Percentiles rank a stretch among this genome's conserved stretches.
phyloP scores from a whole-genome alignment of 2,888 invertebrate species.

The Plemyria rubiginata region DNA sequence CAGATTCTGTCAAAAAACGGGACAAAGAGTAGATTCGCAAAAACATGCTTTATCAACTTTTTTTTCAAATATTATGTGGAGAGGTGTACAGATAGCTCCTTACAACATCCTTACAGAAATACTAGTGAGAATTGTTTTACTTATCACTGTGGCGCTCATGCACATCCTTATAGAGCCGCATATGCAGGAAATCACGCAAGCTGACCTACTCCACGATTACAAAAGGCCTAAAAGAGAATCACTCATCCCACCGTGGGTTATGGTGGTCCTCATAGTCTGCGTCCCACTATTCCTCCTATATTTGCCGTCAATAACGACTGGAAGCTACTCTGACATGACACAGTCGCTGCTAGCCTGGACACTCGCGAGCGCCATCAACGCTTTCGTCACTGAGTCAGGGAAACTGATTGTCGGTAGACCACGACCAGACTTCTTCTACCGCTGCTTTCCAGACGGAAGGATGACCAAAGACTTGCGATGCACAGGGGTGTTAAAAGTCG shows the following conservation, averaged over 20 bases:
- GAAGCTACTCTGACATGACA: conserved; percentile 48
- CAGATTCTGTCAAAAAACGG: neutral
- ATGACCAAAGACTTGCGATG: conserved; percentile 80
- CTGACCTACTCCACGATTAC: conserved; percentile 89
- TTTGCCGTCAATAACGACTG: conserved; percentile 60
- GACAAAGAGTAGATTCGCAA: too few species aligned
- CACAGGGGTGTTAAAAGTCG: conserved; percentile 84
- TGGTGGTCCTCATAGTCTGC: conserved; percentile 86
- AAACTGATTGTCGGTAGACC: conserved; percentile 88
- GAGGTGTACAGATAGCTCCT: conserved; percentile 10
- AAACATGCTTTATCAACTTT: too few species aligned
- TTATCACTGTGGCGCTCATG: conserved; percentile 62
- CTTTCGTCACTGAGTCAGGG: conserved; percentile 85
- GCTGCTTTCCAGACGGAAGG: conserved; percentile 92
- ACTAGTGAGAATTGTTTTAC: conserved; percentile 51
- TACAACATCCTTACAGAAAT: conserved; percentile 50
- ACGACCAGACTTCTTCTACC: conserved; percentile 92
- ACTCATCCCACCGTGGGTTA: conserved; percentile 86
- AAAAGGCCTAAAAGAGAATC: conserved; percentile 88
- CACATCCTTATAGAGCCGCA: conserved; percentile 87
- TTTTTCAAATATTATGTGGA: conserved; percentile 6
- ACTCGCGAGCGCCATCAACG: conserved; percentile 86
- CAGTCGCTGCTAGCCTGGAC: conserved; percentile 82
- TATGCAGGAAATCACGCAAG: conserved; percentile 88
- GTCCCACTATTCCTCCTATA: conserved; percentile 84